These are phyloP conservation scores for Rhegmatorhina hoffmannsi DNA, from an alignment of 2,113 vertebrate genomes.

Conservation along the genomic window DNA sequence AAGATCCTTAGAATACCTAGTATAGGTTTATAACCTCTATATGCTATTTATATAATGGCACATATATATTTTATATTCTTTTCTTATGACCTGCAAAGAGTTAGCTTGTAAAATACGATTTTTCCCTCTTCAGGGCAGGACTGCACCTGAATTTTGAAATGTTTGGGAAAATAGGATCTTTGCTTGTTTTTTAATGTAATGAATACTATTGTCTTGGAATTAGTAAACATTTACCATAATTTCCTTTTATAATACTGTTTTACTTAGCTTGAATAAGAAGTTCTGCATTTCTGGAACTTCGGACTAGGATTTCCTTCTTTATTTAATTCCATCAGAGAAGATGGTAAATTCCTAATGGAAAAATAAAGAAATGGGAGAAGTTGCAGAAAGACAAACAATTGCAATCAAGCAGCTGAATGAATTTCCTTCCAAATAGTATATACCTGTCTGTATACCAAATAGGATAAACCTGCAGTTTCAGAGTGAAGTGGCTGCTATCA, in stretches of 20 bases:
- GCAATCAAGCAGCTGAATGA: background rate
- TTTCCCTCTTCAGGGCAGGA: background rate
- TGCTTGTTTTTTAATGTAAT: background rate
- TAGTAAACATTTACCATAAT: background rate
- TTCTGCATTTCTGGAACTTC: background rate
- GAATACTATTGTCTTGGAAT: background rate
- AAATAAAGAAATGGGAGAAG: background rate
- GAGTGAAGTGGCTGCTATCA: background rate
- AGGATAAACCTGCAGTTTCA: background rate
- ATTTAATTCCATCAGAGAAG: background rate
- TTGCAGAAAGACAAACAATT: background rate
- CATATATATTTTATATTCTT: background rate
- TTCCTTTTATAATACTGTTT: background rate
- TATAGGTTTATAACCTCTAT: background rate
- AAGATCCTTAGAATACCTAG: background rate
- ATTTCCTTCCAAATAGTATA: background rate
- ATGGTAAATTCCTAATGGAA: background rate
- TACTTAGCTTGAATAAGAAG: background rate
- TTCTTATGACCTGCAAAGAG: background rate
- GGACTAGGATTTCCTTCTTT: background rate
- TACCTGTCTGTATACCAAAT: rapidly evolving
- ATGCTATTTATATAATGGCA: background rate
- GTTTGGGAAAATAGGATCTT: background rate
- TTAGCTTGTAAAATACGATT: background rate
- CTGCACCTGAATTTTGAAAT: background rate